These are phyloP conservation scores for Orbicella faveolata DNA, from an alignment of 64 coral and sea anemone species.

Conservation along the genomic window DNA sequence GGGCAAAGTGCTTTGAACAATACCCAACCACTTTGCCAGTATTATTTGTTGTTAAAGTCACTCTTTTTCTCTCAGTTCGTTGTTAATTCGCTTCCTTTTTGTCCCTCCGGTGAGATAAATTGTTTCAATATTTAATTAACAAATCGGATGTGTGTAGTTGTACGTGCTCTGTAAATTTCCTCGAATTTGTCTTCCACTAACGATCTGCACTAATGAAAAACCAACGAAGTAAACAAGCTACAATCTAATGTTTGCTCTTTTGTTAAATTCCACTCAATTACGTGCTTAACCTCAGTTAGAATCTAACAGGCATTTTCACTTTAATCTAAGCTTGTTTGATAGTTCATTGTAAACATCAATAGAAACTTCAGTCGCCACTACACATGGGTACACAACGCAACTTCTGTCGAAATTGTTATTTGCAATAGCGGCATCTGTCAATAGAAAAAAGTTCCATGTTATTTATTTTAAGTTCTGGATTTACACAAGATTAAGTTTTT, in stretches of 20 bases:
- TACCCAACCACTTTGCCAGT: not conserved
- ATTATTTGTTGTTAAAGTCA: not conserved
- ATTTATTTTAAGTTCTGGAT: not conserved
- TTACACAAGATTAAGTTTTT: not conserved
- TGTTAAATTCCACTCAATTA: conserved; percentile 29
- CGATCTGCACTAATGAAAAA: not conserved
- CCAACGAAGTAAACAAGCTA: not conserved
- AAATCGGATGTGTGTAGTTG: conserved; percentile 16
- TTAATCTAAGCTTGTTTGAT: not conserved
- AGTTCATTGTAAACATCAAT: conserved; percentile 1
- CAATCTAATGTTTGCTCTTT: conserved; percentile 30
- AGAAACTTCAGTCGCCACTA: not conserved
- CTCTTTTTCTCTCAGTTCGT: not conserved
- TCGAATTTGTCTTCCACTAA: conserved; percentile 4
- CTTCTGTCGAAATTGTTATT: not conserved
- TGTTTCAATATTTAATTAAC: conserved; percentile 33
- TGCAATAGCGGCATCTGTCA: not conserved
- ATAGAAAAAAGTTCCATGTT: not conserved
- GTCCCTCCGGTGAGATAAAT: not conserved
- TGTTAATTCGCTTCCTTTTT: not conserved
- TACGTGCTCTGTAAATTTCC: not conserved
- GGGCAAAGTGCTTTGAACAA: not conserved
- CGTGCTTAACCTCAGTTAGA: conserved; percentile 4
- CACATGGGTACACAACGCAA: not conserved
- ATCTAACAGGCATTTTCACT: not conserved